Evolutionary conservation across 2,797 vertebrate species (phyloP), one percentile per base, ranked within the genome.

Genomic region (Hyperoplus immaculatus): DNA sequence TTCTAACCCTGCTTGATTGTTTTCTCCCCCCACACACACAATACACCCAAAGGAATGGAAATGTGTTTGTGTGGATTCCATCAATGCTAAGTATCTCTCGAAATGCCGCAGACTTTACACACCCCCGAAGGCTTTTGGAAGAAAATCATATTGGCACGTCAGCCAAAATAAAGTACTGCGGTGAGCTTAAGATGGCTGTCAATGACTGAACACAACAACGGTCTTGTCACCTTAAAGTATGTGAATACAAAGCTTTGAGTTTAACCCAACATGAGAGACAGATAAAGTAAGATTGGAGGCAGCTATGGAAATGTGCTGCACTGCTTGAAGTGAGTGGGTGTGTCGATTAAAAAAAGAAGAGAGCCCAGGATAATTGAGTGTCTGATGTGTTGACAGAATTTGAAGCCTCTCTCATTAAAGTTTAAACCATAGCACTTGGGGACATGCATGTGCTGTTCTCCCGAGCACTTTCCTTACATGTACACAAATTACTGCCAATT

Each of bases 1-100:
- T 89, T 87, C 90, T 81, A 84, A 78, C 82, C 78, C 80, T 57
- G 65, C 80, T 72, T 87, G 90, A 89, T 89, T 93, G 86, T 93
- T 91, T 85, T 86, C 74, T 77, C 89, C 70, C 66, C 59, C 42
- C 72, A 80, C 86, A 83, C 51, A 57, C 74, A 61, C 42, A 73
- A 80, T 86, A 83, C 51, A 57, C 74, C 81, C 79, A 60, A 69
- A 81, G 72, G 81, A 80, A 73, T 12, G 71, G 72, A 57, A 89
- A 90, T 80, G 63, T 72, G 78, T 81, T 80, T 65, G 59, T 42
- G 73, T 45, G 5, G 46, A 69, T 55, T 29, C 75, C 72, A 70
- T 81, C 78, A 60, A 18, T 80, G 83, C 79, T 72, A 74, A 88
- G 87, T 67, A 87, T 80, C 76, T 55, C 57, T 81, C 70, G 29